A percentile compares a stretch with the other conserved stretches of the same genome.
Evolutionary conservation across 2,113 vertebrate species (phyloP).

Genomic region (Pogonocichla stellata): DNA sequence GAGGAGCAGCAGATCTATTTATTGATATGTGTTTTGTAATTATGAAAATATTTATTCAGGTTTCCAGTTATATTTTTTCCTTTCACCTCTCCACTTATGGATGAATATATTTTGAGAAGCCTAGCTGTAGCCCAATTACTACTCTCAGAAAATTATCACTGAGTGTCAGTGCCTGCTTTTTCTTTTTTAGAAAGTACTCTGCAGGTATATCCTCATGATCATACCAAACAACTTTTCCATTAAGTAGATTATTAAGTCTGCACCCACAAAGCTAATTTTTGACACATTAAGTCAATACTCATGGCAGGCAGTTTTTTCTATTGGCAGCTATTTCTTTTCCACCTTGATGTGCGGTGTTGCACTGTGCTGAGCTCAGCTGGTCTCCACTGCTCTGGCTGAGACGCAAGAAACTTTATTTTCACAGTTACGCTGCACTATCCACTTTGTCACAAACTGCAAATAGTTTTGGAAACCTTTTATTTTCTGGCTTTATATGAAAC

Average conservation of each 20-base stretch:
- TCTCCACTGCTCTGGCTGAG: not conserved
- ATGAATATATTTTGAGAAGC: not conserved
- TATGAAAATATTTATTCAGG: not conserved
- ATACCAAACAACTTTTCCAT: not conserved
- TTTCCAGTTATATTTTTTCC: not conserved
- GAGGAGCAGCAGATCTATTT: not conserved
- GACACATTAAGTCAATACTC: not conserved
- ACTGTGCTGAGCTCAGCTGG: not conserved
- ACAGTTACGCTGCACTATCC: no score
- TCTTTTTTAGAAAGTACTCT: not conserved
- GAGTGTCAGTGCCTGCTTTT: not conserved
- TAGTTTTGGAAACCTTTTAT: not conserved
- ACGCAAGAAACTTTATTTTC: not conserved
- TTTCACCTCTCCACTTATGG: not conserved
- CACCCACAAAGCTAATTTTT: not conserved
- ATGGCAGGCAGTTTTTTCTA: not conserved
- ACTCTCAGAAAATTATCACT: not conserved
- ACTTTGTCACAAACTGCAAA: not conserved
- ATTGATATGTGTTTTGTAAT: not conserved
- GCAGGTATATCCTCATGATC: not conserved
- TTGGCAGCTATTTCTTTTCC: not conserved
- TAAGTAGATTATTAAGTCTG: not conserved
- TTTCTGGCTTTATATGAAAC: not conserved
- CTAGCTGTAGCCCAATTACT: no score
- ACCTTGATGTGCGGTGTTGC: not conserved